phyloP scores from a whole-genome alignment of 1,140 invertebrate genomes.

The Drosophila carrolli region DNA sequence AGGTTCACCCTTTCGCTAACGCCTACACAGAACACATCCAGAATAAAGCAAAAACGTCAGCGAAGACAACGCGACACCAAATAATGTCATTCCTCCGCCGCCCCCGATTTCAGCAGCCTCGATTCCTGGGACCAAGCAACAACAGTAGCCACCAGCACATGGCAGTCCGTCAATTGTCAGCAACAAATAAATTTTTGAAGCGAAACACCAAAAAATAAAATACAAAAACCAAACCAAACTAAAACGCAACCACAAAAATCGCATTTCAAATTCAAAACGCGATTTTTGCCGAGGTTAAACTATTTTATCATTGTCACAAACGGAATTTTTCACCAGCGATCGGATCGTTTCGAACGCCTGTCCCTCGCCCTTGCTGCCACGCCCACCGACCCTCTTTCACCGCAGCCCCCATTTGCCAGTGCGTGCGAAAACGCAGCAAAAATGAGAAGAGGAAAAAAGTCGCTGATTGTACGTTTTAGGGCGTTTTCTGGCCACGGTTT shows the following conservation, averaged over 20 bases:
- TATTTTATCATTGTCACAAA: constrained; percentile 84
- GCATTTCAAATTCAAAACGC: constrained; percentile 83
- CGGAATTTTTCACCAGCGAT: constrained; percentile 81
- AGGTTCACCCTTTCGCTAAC: background rate
- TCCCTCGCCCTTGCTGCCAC: constrained; percentile 31
- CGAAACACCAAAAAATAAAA: constrained; percentile 56
- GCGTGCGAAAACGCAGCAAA: constrained; percentile 81
- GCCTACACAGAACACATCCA: constrained; percentile 30
- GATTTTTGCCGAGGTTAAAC: constrained; percentile 80
- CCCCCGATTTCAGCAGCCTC: constrained; percentile 12
- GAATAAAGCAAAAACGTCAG: constrained; percentile 18
- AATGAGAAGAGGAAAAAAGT: constrained; percentile 1
- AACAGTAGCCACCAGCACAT: constrained; percentile 50
- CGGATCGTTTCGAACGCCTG: constrained; percentile 57
- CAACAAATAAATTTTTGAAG: constrained; percentile 68
- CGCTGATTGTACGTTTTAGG: constrained; percentile 72
- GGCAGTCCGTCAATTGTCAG: constrained; percentile 49
- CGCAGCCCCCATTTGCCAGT: constrained; percentile 51
- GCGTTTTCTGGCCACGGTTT: constrained; percentile 80
- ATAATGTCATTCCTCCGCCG: constrained; percentile 45
- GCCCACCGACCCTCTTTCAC: constrained; percentile 25
- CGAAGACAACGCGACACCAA: constrained; percentile 46
- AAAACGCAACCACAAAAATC: constrained; percentile 56
- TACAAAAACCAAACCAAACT: constrained; percentile 53
- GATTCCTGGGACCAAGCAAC: constrained; percentile 35